phyloP scores from a whole-genome alignment of 2,888 invertebrate species.

The Catocala nupta region DNA sequence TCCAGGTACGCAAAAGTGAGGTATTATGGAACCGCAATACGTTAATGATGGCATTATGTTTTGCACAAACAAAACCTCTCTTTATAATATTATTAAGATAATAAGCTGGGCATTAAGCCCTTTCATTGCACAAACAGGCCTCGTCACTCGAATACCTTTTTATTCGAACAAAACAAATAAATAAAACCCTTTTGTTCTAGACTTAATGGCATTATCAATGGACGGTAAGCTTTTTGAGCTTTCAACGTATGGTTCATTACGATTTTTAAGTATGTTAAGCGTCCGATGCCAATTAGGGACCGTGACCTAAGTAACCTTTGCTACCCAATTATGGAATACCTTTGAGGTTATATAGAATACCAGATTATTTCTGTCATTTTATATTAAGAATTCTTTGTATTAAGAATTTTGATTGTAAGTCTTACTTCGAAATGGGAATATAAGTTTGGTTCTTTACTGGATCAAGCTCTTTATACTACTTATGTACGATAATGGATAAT shows the following conservation, averaged over 20 bases:
- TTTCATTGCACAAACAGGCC: neutral
- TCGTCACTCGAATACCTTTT: too few relatives aligned
- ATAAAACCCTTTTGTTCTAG: neutral
- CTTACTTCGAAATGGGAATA: too few relatives aligned
- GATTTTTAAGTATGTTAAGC: constrained; percentile 1
- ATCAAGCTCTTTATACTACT: too few relatives aligned
- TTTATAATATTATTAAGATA: constrained; percentile 1
- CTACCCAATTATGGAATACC: constrained; percentile 14
- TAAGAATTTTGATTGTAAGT: too few relatives aligned
- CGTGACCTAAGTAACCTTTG: constrained; percentile 10
- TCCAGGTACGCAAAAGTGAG: neutral
- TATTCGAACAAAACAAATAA: neutral
- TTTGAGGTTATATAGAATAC: neutral
- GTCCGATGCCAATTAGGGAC: constrained; percentile 15
- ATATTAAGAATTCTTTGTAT: too few relatives aligned
- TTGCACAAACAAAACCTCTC: neutral
- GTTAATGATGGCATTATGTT: neutral
- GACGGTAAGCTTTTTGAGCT: constrained; percentile 8
- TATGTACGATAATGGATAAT: too few relatives aligned
- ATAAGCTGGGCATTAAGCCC: constrained; percentile 4
- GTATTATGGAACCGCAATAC: neutral
- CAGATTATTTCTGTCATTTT: too few relatives aligned
- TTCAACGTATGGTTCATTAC: constrained; percentile 8
- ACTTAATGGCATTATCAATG: constrained; percentile 4
- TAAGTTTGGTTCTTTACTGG: too few relatives aligned